Conservation (phyloP, 2,888 invertebrate species). For the Drosophila nr. perissopoda region DNA sequence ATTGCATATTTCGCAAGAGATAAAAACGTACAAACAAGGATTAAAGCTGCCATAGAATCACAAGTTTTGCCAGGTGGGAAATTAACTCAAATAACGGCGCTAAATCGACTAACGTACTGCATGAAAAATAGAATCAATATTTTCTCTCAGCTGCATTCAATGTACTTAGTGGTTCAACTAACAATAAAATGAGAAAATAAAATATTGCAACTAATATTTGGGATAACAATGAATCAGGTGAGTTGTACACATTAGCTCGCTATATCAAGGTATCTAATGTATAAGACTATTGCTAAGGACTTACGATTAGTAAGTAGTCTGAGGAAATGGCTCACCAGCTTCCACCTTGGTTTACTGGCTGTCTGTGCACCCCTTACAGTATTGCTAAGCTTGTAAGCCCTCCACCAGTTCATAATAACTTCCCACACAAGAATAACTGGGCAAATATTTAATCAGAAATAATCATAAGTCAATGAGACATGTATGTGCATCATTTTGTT, state of each 20-base stretch:
- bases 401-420: not conserved
- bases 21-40: not conserved
- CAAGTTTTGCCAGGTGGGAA: not conserved
- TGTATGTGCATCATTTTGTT: constrained; percentile 3
- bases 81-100: not conserved
- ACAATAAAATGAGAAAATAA: not conserved
- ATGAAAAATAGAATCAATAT: not conserved
- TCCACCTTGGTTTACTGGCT: not conserved
- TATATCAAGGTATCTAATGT: not conserved
- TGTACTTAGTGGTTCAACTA: not conserved
- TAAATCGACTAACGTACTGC: not conserved
- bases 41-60: not conserved
- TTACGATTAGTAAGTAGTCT: not conserved
- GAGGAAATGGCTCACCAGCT: not conserved
- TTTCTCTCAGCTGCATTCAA: not conserved
- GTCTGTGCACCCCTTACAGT: not conserved
- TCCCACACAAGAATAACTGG: constrained; percentile 20
- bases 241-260: not conserved
- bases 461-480: not conserved
- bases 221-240: not conserved
- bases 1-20: not conserved
- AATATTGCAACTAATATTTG: not conserved
- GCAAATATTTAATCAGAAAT: not conserved
- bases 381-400: not conserved
- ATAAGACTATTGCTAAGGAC: too few relatives aligned